Percentiles rank a stretch among this genome's conserved stretches.
Evolutionary conservation across 2,113 vertebrate species (phyloP).

Genomic region (Macquaria australasica): DNA sequence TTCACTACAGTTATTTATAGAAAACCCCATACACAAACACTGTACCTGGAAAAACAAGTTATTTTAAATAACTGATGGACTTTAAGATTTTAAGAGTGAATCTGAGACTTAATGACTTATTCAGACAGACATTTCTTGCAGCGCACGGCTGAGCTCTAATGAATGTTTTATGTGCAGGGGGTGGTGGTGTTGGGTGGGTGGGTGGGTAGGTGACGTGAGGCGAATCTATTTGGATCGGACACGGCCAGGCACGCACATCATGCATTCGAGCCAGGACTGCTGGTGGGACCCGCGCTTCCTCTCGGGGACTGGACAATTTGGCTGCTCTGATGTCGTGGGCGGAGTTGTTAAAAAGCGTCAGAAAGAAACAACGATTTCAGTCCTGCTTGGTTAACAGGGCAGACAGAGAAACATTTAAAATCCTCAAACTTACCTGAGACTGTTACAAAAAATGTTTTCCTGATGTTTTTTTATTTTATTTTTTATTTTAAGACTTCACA

Average conservation of each 20-base stretch:
- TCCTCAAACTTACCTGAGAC: background rate
- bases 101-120: constrained; percentile 47
- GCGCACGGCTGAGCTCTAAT: constrained; percentile 84
- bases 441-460: background rate
- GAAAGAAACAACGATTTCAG: background rate
- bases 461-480: background rate
- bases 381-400: constrained; percentile 16
- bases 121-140: constrained; percentile 64
- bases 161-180: constrained; percentile 94
- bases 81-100: constrained; percentile 25
- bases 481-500: background rate
- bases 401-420: background rate
- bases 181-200: constrained; percentile 85
- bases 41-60: background rate
- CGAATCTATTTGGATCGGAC: constrained; percentile 89
- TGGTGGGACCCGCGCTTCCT: constrained; percentile 34
- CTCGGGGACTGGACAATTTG: constrained; percentile 14
- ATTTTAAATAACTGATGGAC: constrained; percentile 11
- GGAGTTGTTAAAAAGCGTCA: constrained; percentile 18
- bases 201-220: constrained; percentile 86
- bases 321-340: constrained; percentile 4
- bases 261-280: constrained; percentile 48
- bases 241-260: constrained; percentile 75
- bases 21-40: background rate
- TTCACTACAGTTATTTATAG: constrained; percentile 28